A percentile compares a stretch with the other conserved stretches of the same genome.
phyloP scores from a whole-genome alignment of 1,140 invertebrate genomes.

The Lineus longissimus region DNA sequence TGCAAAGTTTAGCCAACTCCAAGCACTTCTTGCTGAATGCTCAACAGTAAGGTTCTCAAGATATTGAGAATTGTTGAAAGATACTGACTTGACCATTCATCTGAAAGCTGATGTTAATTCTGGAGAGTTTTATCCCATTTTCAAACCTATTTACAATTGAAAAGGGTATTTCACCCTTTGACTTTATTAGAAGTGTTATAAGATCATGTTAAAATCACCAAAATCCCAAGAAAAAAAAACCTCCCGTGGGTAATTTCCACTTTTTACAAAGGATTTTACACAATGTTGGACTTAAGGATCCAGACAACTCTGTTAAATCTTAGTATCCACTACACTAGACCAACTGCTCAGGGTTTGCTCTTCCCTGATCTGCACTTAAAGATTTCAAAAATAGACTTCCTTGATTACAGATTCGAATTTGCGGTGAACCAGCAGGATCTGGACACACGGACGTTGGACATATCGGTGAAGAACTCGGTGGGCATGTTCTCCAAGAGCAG shows the following conservation, averaged over 20 bases:
- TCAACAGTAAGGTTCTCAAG: background rate
- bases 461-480: conserved; percentile 45
- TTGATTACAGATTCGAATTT: conserved; percentile 45
- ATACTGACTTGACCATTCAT: background rate
- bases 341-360: background rate
- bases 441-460: conserved; percentile 28
- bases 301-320: too few species aligned
- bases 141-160: background rate
- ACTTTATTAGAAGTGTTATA: too few species aligned
- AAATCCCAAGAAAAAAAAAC: background rate
- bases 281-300: too few species aligned
- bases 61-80: background rate
- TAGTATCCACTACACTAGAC: background rate
- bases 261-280: too few species aligned
- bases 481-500: conserved; percentile 42
- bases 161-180: background rate
- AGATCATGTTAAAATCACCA: background rate
- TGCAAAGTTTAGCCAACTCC: background rate
- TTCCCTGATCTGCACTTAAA: too few species aligned
- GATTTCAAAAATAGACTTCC: conserved; percentile 4
- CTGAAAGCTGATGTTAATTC: background rate
- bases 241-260: background rate
- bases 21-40: background rate
- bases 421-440: conserved; percentile 33
- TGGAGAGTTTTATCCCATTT: background rate